Evolutionary conservation across 2,797 vertebrate genomes (phyloP).

Genomic region (Cynodonichthys magdalenae): DNA sequence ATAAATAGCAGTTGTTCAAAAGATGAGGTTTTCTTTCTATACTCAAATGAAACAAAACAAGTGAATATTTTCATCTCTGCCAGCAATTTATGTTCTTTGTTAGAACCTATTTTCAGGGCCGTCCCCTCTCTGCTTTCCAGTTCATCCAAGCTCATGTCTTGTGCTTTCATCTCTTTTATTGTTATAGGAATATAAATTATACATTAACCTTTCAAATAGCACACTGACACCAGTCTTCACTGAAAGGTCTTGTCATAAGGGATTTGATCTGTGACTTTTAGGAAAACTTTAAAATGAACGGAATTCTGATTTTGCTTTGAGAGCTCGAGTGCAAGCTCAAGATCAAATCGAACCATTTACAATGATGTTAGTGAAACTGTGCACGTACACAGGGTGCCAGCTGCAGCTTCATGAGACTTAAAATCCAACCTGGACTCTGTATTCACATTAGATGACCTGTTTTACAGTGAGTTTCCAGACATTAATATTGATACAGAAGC

Average conservation of each 20-base stretch:
- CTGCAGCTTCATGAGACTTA: constrained; percentile 6
- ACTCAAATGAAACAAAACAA: neutral
- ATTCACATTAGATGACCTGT: neutral
- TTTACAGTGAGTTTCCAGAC: neutral
- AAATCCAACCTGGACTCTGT: neutral
- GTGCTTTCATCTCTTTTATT: constrained; percentile 20
- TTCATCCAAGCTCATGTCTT: constrained; percentile 27
- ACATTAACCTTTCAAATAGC: constrained; percentile 51
- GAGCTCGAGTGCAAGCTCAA: neutral
- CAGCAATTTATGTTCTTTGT: neutral
- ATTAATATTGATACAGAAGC: neutral
- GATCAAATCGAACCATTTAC: constrained; percentile 6
- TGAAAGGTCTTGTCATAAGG: constrained; percentile 4
- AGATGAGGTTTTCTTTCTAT: neutral
- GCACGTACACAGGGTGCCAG: constrained; percentile 13
- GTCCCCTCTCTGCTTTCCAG: constrained; percentile 11
- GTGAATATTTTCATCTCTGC: neutral
- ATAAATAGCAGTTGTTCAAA: constrained; percentile 1
- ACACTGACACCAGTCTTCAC: constrained; percentile 18
- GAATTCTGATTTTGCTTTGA: constrained; percentile 1
- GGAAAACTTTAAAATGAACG: constrained; percentile 7
- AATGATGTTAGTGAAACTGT: constrained; percentile 18
- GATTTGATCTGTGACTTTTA: constrained; percentile 19
- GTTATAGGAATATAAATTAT: constrained; percentile 37
- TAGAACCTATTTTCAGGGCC: constrained; percentile 14